Base-by-base conservation (phyloP, 2,113 vertebrate species). In the Probosciger aterrimus region DNA sequence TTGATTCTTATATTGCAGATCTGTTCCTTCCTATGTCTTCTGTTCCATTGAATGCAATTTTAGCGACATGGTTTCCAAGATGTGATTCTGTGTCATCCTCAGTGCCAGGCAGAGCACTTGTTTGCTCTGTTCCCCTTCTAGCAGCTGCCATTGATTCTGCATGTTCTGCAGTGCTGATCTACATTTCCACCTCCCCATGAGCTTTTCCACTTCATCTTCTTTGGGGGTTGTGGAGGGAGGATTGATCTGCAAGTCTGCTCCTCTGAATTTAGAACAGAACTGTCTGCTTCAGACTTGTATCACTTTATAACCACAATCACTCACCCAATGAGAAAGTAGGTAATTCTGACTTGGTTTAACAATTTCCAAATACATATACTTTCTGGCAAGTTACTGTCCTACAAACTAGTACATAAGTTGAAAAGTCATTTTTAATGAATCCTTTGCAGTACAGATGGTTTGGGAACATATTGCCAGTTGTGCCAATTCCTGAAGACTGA, bases 371-470 rank as follows among this genome's bases (percentile, higher is more conserved):
- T 19, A 33, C 37, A 93, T 74, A 5, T 28, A 15, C 39, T 68
- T 74, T 53, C 52, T 49, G 70, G 57, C 81, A 85, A 63, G 43
- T 12, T 70, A 14, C 74, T 91, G 64, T 76, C 57, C 88, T 88
- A 57, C 57, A 60, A 69, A 80, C 30, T 18, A 60, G 43, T 30
- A 8, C 31, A 9, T 28, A 57, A 88, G 55, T 7, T 93, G 55
- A 75, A 59, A 83, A 93, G 68, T 83, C 4, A n/a, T 88, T 94
- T 96, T 83, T 92, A 90, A 95, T 80, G 65, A 96, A n/a, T 88
- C 37, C 57, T 86, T 83, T 18, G 5, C 65, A 79, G 73, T 96
- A 35, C 95, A 96, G 95, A 96, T 96, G 92, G 90, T 86, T 92
- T 92, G 69, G 53, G 81, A 86, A 86, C 55, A 79, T 33, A 62